Evolutionary conservation across 1,140 invertebrate species (phyloP).

Genomic region (Neodiprion virginianus): DNA sequence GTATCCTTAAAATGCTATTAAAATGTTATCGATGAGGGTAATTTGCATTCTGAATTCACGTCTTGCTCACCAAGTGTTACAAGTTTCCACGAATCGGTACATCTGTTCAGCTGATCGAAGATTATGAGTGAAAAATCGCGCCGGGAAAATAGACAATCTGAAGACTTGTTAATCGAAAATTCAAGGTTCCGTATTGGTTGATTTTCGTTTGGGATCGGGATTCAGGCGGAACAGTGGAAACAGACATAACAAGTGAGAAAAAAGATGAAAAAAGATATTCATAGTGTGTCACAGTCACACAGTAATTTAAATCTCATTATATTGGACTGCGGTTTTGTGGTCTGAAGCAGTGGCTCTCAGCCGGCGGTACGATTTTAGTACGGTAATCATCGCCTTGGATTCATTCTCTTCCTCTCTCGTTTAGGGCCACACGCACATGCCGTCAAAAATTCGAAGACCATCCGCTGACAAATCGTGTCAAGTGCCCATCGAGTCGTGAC

Average conservation of each 20-base stretch:
- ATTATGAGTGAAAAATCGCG: too few relatives aligned
- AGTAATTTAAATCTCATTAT: constrained; percentile 61
- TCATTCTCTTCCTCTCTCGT: not conserved
- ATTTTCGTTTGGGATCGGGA: not conserved
- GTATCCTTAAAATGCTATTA: too few relatives aligned
- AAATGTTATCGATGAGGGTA: too few relatives aligned
- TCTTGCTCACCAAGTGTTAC: too few relatives aligned
- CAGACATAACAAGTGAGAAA: constrained; percentile 33
- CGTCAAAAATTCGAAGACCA: not conserved
- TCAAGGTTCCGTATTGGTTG: not conserved
- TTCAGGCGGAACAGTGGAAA: not conserved
- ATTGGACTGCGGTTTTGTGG: constrained; percentile 51
- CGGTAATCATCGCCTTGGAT: not conserved
- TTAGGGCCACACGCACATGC: not conserved
- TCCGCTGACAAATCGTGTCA: not conserved
- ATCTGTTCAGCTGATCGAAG: too few relatives aligned
- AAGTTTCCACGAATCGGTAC: too few relatives aligned
- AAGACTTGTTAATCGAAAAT: not conserved
- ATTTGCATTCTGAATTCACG: too few relatives aligned
- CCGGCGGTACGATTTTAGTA: not conserved
- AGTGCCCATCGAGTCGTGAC: too few relatives aligned
- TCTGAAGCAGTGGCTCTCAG: constrained; percentile 44
- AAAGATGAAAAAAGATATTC: constrained; percentile 25
- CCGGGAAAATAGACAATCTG: too few relatives aligned
- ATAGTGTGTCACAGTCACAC: constrained; percentile 52